Evolutionary conservation across 2,797 vertebrate genomes (phyloP), one percentile per base, ranked within the genome.

Genomic region (Scomberomorus guttatus): DNA sequence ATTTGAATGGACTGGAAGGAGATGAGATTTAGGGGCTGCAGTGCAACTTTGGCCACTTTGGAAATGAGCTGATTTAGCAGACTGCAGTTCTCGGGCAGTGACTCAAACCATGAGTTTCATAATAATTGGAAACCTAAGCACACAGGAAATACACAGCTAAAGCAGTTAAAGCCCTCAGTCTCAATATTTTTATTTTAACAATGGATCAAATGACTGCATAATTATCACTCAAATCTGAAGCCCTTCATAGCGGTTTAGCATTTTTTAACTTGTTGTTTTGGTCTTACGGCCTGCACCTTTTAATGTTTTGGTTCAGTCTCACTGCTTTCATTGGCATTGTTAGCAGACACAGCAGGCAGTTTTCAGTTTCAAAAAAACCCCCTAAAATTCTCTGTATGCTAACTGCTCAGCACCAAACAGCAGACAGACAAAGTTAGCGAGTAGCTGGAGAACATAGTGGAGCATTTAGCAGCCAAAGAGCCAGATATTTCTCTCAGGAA

Each of bases 1-100:
- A 57, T 73, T 46, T 80, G 46, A 80, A 76, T 20, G 63, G 50
- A 71, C 27, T 63, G 11, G 18, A 77, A 51, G 20, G 54, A 70
- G 42, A 82, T 79, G 54, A 70, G 37, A 81, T 79, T 80, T 66
- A 72, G 12, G 54, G 60, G 37, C 62, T 74, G 67, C 64, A 4
- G 60, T 13, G 55, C 18, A 57, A 77, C 51, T 77, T 61, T 17
- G 67, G 37, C 70, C 77, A 75, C 60, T 80, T 68, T 72, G n/a
- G 22, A 83, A 86, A 74, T n/a, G 9, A 60, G 17, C 37, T 71
- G 24, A 82, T 84, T 79, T 17, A 58, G 57, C 59, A 44, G 5
- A 58, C 17, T 68, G 25, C 22, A 52, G 63, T 70, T 80, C 20
- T 71, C 1, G 4, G 42, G 17, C 50, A 59, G 69, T 79, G 67